Evolutionary conservation across 2,888 invertebrate species (phyloP).

Genomic region (Clostera curtula): DNA sequence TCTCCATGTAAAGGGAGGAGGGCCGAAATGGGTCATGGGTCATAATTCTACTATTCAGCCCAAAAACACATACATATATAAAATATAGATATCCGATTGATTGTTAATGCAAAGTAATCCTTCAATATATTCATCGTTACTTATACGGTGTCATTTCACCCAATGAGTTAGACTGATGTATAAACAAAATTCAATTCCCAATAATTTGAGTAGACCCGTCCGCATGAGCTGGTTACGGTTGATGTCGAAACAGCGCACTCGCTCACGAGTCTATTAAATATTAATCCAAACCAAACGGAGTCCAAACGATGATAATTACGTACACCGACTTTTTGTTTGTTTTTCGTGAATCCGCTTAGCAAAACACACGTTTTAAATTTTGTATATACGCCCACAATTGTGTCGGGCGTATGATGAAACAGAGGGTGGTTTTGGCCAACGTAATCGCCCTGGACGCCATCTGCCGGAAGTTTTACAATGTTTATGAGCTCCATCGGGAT

Average conservation of each 20-base stretch:
- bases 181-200: too few relatives aligned
- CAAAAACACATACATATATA: too few relatives aligned
- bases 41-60: too few relatives aligned
- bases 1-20: too few relatives aligned
- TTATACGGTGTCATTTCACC: too few relatives aligned
- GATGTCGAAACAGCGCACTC: not conserved
- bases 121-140: too few relatives aligned
- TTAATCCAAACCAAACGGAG: slow-evolving; percentile 25
- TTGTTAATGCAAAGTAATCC: too few relatives aligned
- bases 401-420: slow-evolving; percentile 27
- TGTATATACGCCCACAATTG: slow-evolving; percentile 36
- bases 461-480: slow-evolving; percentile 71
- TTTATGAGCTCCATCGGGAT: slow-evolving; percentile 68
- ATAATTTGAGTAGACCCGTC: too few relatives aligned
- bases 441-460: slow-evolving; percentile 61
- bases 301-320: slow-evolving; percentile 23
- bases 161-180: too few relatives aligned
- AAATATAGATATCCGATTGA: too few relatives aligned
- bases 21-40: too few relatives aligned
- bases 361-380: slow-evolving; percentile 40
- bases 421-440: slow-evolving; percentile 24
- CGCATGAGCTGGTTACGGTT: not conserved
- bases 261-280: slow-evolving; percentile 15
- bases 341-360: slow-evolving; percentile 38
- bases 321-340: slow-evolving; percentile 25